These are phyloP conservation scores for Oostethus manadensis DNA, from an alignment of 2,113 vertebrate species.

Conservation along the genomic window DNA sequence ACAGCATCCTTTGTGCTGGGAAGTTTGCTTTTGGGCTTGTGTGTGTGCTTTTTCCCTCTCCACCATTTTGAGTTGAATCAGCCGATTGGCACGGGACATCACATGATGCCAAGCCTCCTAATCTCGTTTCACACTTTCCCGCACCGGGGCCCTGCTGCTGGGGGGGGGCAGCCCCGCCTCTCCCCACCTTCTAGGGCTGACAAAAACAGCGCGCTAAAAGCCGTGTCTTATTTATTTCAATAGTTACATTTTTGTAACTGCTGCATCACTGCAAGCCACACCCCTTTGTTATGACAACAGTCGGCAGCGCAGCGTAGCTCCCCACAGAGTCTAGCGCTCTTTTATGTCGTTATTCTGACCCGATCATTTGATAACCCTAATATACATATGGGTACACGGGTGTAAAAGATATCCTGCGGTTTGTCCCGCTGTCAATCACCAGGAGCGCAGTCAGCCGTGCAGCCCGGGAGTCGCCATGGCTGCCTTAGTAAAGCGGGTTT, in stretches of 20 bases:
- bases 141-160: slow-evolving; percentile 54
- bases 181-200: not conserved
- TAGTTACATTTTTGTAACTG: no score
- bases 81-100: slow-evolving; percentile 64
- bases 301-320: no score
- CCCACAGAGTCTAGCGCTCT: no score
- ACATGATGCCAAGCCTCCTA: slow-evolving; percentile 68
- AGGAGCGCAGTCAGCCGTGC: not conserved
- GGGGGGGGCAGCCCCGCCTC: slow-evolving; percentile 30
- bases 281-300: no score
- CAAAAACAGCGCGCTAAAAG: no score
- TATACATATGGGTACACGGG: no score
- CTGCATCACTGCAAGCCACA: no score
- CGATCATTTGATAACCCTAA: no score
- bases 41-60: slow-evolving; percentile 18
- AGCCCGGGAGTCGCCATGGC: not conserved
- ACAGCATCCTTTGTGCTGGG: slow-evolving; percentile 8
- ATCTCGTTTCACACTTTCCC: slow-evolving; percentile 74
- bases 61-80: slow-evolving; percentile 68
- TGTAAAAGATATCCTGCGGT: no score
- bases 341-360: no score
- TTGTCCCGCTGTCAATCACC: slow-evolving; percentile 5
- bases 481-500: not conserved
- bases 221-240: no score
- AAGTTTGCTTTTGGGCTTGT: slow-evolving; percentile 17